phyloP scores from a whole-genome alignment of 2,888 invertebrate species.

The Seira sanloemensis region DNA sequence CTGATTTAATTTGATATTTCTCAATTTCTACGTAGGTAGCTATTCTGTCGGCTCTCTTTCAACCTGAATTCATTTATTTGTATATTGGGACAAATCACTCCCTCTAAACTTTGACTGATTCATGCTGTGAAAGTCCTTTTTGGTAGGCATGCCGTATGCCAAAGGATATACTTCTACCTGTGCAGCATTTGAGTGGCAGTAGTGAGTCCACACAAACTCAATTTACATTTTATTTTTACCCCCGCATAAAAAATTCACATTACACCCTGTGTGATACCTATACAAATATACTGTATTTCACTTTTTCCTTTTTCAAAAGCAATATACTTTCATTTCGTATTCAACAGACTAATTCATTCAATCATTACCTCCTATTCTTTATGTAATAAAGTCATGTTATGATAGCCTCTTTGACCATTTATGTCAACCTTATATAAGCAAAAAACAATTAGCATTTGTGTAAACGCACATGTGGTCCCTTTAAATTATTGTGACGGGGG shows the following conservation, averaged over 20 bases:
- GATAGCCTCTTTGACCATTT: constrained; percentile 61
- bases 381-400: constrained; percentile 55
- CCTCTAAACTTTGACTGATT: not conserved
- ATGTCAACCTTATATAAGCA: constrained; percentile 42
- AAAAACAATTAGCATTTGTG: constrained; percentile 9
- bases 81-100: not conserved
- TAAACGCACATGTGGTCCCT: constrained; percentile 14
- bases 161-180: too few relatives aligned
- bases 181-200: not conserved
- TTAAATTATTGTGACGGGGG: constrained; percentile 10
- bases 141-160: not conserved
- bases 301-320: constrained; percentile 9
- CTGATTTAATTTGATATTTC: not conserved
- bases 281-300: not conserved
- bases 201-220: not conserved
- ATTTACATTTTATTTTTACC: not conserved
- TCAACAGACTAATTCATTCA: constrained; percentile 45
- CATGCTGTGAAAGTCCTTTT: not conserved
- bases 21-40: not conserved
- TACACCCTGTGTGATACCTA: not conserved
- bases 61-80: not conserved
- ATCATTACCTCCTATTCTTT: constrained; percentile 38
- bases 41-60: not conserved
- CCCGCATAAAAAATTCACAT: not conserved
- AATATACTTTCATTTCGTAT: not conserved